phyloP scores from a whole-genome alignment of 2,113 vertebrate species.

The Cricetomys ansorgei region DNA sequence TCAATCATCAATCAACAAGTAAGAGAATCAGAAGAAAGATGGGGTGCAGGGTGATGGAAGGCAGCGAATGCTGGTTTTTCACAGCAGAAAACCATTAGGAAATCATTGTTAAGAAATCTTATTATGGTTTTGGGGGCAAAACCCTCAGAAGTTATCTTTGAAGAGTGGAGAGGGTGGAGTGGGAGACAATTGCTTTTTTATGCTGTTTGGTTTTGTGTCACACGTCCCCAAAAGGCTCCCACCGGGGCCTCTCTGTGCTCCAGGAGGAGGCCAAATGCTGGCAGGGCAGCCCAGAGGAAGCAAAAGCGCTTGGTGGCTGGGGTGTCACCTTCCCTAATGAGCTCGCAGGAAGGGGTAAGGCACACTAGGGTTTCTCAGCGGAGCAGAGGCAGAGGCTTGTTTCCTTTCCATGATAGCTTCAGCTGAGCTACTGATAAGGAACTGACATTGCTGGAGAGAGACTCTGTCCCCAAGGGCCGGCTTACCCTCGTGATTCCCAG shows the following conservation, averaged over 20 bases:
- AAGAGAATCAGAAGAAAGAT: not conserved
- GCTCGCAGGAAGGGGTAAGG: not conserved
- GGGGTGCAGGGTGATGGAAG: not conserved
- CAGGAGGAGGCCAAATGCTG: conserved; percentile 67
- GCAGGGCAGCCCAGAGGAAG: conserved; percentile 54
- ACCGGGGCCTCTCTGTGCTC: not conserved
- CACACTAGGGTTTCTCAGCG: not conserved
- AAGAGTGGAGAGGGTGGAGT: not conserved
- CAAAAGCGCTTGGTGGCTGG: conserved; percentile 9
- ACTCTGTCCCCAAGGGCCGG: conserved; percentile 28
- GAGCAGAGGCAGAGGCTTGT: conserved; percentile 39
- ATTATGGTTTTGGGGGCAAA: not conserved
- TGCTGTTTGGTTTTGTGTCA: not conserved
- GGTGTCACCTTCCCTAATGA: conserved; percentile 41
- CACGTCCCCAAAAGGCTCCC: not conserved
- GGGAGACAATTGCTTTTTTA: not conserved
- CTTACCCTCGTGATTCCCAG: conserved; percentile 39
- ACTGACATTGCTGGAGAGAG: not conserved
- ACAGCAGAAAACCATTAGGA: not conserved
- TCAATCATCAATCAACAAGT: not conserved
- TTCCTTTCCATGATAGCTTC: not conserved
- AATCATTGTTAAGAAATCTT: not conserved
- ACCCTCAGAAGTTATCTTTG: not conserved
- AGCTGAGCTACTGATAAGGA: conserved; percentile 22
- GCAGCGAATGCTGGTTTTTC: not conserved